Conservation (phyloP, 2,113 vertebrate genomes). For the Pandion haliaetus region DNA sequence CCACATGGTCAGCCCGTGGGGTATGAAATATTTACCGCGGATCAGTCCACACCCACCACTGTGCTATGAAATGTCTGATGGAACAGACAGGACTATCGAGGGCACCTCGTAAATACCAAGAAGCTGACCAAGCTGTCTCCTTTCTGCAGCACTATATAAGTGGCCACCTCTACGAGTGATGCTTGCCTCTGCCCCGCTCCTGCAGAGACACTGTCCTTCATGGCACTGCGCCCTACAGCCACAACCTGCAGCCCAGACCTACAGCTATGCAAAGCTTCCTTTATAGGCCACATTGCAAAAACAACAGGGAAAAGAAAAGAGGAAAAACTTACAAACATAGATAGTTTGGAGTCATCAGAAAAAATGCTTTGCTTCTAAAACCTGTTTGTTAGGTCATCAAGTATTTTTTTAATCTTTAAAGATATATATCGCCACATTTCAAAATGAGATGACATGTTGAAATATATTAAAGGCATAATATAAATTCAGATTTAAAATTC, state of each 20-base stretch:
- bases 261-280: background rate
- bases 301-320: too few species aligned
- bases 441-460: background rate
- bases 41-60: background rate
- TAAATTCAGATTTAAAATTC: background rate
- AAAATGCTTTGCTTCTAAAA: background rate
- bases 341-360: background rate
- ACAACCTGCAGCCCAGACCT: background rate
- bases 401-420: background rate
- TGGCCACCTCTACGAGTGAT: too few species aligned
- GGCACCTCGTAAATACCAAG: too few species aligned
- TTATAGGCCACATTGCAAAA: background rate
- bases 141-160: background rate
- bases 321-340: background rate
- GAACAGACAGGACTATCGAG: background rate
- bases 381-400: background rate
- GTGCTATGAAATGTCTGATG: background rate
- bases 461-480: background rate
- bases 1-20: background rate
- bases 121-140: accelerated
- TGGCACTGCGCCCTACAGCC: accelerated
- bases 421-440: background rate
- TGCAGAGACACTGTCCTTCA: background rate
- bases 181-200: too few species aligned
- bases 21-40: background rate